phyloP scores from a whole-genome alignment of 1,140 invertebrate genomes.

The Aleiodes sp. region DNA sequence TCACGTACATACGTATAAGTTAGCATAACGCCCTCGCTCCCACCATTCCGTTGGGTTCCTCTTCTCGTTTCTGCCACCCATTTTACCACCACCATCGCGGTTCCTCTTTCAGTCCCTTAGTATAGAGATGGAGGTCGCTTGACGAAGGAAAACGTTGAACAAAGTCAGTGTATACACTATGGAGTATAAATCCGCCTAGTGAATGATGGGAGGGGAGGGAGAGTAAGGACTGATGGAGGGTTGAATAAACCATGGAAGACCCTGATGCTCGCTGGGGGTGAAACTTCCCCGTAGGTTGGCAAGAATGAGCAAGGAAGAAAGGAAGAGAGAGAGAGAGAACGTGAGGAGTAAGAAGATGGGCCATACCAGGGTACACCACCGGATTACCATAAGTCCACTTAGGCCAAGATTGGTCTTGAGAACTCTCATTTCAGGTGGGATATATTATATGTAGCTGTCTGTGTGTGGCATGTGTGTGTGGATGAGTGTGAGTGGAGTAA shows the following conservation, averaged over 20 bases:
- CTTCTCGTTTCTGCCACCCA: background rate
- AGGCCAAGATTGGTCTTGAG: conserved; percentile 38
- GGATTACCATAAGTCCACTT: conserved; percentile 39
- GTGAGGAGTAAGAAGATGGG: background rate
- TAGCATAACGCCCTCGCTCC: background rate
- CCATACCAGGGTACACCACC: conserved; percentile 19
- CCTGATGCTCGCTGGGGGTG: conserved; percentile 22
- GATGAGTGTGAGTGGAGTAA: background rate
- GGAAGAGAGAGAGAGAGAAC: background rate
- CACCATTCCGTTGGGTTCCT: background rate
- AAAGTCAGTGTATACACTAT: background rate
- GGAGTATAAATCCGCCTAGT: conserved; percentile 2
- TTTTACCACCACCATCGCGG: background rate
- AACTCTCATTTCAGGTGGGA: conserved; percentile 36
- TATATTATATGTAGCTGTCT: conserved; percentile 4
- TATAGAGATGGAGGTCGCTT: background rate
- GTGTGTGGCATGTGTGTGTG: background rate
- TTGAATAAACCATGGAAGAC: conserved; percentile 38
- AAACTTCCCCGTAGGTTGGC: background rate
- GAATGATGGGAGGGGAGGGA: background rate
- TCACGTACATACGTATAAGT: conserved; percentile 3
- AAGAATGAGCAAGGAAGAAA: background rate
- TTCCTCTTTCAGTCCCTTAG: too few relatives aligned
- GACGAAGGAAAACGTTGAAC: background rate
- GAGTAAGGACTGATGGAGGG: conserved; percentile 32